Percentiles rank a stretch among this genome's conserved stretches.
Conservation (phyloP, 2,797 vertebrate genomes). For the Sphenodon punctatus region DNA sequence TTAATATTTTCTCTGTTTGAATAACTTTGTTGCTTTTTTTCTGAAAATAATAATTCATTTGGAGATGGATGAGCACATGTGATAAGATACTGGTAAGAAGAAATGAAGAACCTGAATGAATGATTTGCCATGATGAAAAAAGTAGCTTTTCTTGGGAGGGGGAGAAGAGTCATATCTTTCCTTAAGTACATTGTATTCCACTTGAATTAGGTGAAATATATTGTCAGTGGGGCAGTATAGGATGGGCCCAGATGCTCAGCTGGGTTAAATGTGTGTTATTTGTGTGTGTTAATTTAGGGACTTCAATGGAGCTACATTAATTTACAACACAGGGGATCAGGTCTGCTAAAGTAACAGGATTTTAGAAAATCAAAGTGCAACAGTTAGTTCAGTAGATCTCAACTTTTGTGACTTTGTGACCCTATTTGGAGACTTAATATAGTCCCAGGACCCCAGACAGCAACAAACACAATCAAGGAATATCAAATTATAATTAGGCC, state of each 20-base stretch:
- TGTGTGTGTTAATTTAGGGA: too few species aligned
- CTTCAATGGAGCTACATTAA: not conserved
- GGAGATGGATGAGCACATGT: not conserved
- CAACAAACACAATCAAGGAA: too few species aligned
- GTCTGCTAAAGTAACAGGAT: not conserved
- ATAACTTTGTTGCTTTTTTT: not conserved
- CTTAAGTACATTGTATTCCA: not conserved
- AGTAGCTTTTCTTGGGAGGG: not conserved
- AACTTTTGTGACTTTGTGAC: too few species aligned
- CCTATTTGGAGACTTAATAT: too few species aligned
- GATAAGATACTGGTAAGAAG: not conserved
- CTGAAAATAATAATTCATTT: not conserved
- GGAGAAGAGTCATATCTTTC: too few species aligned
- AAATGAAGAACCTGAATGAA: not conserved
- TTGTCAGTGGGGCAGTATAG: not conserved
- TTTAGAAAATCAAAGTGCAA: not conserved
- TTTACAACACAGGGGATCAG: not conserved
- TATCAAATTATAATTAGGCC: too few species aligned
- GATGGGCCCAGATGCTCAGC: not conserved
- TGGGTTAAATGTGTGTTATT: not conserved
- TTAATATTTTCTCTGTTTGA: slow-evolving; percentile 19
- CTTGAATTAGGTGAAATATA: not conserved
- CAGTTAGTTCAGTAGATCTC: too few species aligned
- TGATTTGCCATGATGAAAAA: not conserved
- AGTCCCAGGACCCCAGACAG: too few species aligned